Conservation (phyloP, 2,797 vertebrate genomes). For the Tinamus major region DNA sequence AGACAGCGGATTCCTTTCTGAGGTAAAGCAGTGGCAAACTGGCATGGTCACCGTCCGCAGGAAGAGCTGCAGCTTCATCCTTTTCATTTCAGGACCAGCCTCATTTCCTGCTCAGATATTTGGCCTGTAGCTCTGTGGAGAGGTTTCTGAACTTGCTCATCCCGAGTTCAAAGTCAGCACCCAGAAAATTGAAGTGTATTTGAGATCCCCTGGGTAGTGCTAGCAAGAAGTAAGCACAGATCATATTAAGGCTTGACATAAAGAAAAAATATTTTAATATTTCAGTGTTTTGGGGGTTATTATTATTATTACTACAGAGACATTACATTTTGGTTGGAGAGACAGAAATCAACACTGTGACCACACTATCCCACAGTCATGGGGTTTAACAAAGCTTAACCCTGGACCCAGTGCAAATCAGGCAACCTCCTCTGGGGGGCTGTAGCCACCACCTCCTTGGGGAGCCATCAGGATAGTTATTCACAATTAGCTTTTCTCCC, state of each 20-base stretch:
- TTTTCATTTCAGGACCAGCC: background rate
- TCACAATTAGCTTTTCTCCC: background rate
- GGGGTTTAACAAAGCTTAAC: background rate
- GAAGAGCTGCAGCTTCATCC: background rate
- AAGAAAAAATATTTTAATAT: background rate
- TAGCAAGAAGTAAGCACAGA: background rate
- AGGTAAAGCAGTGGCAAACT: background rate
- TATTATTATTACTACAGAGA: background rate
- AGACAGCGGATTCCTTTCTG: background rate
- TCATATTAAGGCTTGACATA: background rate
- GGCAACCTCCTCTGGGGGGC: background rate
- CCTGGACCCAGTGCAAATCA: background rate
- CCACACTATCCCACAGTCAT: background rate
- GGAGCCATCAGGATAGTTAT: background rate
- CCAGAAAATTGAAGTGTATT: background rate
- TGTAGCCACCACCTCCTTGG: background rate
- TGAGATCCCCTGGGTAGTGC: background rate
- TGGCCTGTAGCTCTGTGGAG: accelerated
- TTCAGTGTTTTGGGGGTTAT: background rate
- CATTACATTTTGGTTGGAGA: background rate
- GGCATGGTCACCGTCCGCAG: accelerated
- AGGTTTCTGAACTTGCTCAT: background rate
- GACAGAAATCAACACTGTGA: background rate
- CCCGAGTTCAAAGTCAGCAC: background rate
- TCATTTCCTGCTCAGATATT: background rate